Conservation (phyloP, 2,797 vertebrate genomes). For the Carduelis carduelis region DNA sequence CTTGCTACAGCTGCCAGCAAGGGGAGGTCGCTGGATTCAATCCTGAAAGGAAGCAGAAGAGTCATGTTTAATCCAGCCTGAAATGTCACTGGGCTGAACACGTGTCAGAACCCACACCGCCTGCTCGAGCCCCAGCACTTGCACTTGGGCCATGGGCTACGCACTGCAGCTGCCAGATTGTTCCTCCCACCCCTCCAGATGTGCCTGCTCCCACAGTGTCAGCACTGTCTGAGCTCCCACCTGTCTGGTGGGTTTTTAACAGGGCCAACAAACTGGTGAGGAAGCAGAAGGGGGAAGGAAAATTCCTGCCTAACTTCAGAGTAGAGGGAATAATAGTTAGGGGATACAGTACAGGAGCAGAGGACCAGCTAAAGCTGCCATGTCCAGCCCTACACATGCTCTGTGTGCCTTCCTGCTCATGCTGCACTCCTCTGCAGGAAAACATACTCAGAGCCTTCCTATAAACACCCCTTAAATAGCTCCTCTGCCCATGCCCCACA, state of each 20-base stretch:
- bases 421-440: neutral
- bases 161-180: neutral
- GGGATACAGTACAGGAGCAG: neutral
- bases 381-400: neutral
- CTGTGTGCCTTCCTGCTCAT: neutral
- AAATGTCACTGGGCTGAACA: neutral
- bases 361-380: neutral
- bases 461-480: neutral
- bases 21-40: constrained; percentile 97
- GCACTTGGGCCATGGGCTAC: neutral
- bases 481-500: neutral
- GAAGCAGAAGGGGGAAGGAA: neutral
- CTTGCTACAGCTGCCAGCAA: constrained; percentile 95
- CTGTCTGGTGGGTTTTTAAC: neutral
- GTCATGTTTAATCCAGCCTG: neutral
- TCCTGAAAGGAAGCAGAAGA: constrained; percentile 76
- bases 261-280: neutral
- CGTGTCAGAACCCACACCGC: neutral
- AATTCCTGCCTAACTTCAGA: neutral
- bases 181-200: neutral
- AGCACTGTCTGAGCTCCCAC: neutral
- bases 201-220: neutral
- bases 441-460: neutral
- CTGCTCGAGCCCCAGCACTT: neutral
- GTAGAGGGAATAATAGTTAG: neutral